phyloP scores from a whole-genome alignment of 2,888 invertebrate genomes.

The Thera obeliscata region DNA sequence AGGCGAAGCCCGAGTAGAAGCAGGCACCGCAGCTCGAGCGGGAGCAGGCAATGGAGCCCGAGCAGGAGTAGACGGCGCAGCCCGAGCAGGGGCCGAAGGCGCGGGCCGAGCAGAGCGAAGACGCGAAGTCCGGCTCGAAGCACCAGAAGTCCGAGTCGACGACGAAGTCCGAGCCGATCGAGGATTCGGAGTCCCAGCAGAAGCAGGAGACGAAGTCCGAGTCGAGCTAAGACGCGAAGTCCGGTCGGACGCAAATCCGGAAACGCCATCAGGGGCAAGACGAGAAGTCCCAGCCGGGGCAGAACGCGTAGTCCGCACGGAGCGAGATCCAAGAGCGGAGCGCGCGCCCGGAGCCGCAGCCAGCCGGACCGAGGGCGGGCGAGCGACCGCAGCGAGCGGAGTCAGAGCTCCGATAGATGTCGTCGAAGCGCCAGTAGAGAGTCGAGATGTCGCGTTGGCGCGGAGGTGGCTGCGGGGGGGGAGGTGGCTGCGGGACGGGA shows the following conservation, averaged over 20 bases:
- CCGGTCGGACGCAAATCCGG: conserved; percentile 1
- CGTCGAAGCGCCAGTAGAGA: background rate
- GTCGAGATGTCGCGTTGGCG: background rate
- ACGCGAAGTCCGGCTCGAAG: conserved; percentile 9
- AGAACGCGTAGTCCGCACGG: conserved; percentile 9
- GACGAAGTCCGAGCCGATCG: conserved; percentile 10
- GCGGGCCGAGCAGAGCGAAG: conserved; percentile 3
- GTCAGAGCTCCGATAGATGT: background rate
- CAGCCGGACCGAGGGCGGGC: background rate
- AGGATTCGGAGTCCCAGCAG: conserved; percentile 6
- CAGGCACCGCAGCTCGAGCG: background rate
- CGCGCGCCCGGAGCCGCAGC: background rate
- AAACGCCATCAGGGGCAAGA: background rate
- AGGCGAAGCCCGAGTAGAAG: conserved; percentile 10
- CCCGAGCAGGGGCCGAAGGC: conserved; percentile 5
- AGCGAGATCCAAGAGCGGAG: conserved; percentile 1
- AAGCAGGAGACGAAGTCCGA: conserved; percentile 10
- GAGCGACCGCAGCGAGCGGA: background rate
- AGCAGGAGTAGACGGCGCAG: conserved; percentile 8
- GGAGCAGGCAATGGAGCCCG: conserved; percentile 2
- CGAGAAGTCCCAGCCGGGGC: conserved; percentile 8
- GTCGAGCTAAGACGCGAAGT: conserved; percentile 15
- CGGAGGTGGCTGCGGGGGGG: no score
- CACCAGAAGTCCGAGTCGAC: conserved; percentile 9
- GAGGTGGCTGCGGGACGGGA: no score